phyloP scores from a whole-genome alignment of 1,140 invertebrate species.

The Drosophila pallidifrons region DNA sequence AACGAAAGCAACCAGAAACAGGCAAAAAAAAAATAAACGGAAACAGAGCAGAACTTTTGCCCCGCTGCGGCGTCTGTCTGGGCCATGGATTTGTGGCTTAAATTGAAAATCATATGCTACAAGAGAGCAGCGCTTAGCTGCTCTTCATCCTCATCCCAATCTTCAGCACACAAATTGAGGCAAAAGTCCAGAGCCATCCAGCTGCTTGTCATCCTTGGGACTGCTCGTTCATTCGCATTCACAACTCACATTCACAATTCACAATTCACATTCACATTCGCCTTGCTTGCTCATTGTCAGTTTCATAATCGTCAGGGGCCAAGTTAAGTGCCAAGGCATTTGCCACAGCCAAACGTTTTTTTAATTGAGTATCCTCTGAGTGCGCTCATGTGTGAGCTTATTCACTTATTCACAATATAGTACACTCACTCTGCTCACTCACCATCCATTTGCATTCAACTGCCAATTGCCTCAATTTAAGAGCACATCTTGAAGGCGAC shows the following conservation, averaged over 20 bases:
- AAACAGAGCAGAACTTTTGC: conserved; percentile 31
- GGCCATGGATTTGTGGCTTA: conserved; percentile 70
- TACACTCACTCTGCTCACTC: not conserved
- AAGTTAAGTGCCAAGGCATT: conserved; percentile 54
- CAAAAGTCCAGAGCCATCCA: too few species aligned
- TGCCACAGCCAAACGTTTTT: conserved; percentile 32
- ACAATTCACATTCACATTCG: conserved; percentile 28
- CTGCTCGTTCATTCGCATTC: not conserved
- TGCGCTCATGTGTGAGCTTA: conserved; percentile 22
- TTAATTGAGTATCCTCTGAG: conserved; percentile 40
- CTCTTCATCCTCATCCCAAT: not conserved
- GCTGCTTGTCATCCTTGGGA: too few species aligned
- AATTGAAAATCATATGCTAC: conserved; percentile 79
- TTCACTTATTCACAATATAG: conserved; percentile 7
- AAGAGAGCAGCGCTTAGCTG: not conserved
- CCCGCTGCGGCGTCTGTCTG: conserved; percentile 34
- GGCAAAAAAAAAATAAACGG: not conserved
- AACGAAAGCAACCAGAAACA: conserved; percentile 12
- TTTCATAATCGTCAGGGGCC: conserved; percentile 35
- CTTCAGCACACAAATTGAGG: too few species aligned
- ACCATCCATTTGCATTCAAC: conserved; percentile 5
- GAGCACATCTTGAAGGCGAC: not conserved
- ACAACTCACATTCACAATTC: not conserved
- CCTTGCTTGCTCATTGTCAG: conserved; percentile 33
- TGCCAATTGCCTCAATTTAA: not conserved